These are phyloP conservation scores for Sebastiscus tertius DNA, from an alignment of 2,797 vertebrate genomes.

Conservation along the genomic window DNA sequence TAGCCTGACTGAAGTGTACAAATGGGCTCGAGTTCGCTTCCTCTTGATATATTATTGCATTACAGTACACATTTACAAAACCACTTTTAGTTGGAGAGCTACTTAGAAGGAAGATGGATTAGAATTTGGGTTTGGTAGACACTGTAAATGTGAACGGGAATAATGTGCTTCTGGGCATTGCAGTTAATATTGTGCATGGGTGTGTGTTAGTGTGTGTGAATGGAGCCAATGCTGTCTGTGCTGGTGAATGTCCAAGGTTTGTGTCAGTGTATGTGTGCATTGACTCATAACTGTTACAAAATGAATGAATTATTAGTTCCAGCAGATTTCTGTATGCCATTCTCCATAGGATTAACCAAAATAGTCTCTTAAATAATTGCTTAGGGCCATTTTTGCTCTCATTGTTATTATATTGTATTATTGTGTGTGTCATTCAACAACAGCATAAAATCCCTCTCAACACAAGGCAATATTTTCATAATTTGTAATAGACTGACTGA, in stretches of 20 bases:
- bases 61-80: background rate
- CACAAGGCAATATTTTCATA: background rate
- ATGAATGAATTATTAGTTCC: background rate
- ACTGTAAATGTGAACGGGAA: background rate
- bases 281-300: background rate
- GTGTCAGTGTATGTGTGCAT: background rate
- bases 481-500: background rate
- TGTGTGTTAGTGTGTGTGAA: background rate
- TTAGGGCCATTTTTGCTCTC: background rate
- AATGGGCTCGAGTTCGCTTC: background rate
- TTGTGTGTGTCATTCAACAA: background rate
- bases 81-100: background rate
- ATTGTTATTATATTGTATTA: background rate
- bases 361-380: background rate
- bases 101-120: slow-evolving; percentile 6
- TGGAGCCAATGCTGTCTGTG: background rate
- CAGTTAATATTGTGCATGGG: background rate
- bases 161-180: background rate
- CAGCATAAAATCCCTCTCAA: background rate
- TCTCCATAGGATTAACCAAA: background rate
- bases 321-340: background rate
- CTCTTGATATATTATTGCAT: slow-evolving; percentile 3
- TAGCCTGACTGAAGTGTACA: background rate
- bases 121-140: background rate
- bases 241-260: background rate